Conservation (phyloP, 2,888 invertebrate species). For the Lamellibrachia columna region DNA sequence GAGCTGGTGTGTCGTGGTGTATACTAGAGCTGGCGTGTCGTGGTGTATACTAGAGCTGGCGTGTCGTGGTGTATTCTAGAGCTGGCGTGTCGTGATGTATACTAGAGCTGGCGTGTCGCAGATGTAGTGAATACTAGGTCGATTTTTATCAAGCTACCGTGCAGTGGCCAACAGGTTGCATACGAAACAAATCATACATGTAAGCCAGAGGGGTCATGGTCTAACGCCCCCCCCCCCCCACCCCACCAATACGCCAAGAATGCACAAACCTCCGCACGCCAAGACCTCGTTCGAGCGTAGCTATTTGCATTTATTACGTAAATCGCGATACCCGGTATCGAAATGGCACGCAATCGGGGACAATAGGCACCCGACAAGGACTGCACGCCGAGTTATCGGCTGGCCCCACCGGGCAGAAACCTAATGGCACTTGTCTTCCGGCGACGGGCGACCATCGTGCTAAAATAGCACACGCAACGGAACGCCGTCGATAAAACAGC, state of each 20-base stretch:
- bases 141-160: too few species aligned
- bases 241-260: not conserved
- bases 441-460: not conserved
- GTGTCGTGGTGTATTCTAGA: too few species aligned
- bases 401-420: not conserved
- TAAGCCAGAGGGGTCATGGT: too few species aligned
- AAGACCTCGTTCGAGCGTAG: not conserved
- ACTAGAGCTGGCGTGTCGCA: too few species aligned
- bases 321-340: constrained; percentile 1
- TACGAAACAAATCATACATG: too few species aligned
- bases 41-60: too few species aligned
- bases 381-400: not conserved
- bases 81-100: too few species aligned
- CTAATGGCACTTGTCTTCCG: not conserved
- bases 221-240: not conserved
- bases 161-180: too few species aligned
- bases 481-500: not conserved
- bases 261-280: not conserved
- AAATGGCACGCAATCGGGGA: constrained; percentile 3
- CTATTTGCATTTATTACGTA: not conserved
- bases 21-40: too few species aligned
- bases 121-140: too few species aligned
- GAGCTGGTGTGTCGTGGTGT: too few species aligned
- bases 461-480: not conserved
- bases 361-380: not conserved